Evolutionary conservation across 2,797 vertebrate species (phyloP).

Genomic region (Megaceryle alcyon): DNA sequence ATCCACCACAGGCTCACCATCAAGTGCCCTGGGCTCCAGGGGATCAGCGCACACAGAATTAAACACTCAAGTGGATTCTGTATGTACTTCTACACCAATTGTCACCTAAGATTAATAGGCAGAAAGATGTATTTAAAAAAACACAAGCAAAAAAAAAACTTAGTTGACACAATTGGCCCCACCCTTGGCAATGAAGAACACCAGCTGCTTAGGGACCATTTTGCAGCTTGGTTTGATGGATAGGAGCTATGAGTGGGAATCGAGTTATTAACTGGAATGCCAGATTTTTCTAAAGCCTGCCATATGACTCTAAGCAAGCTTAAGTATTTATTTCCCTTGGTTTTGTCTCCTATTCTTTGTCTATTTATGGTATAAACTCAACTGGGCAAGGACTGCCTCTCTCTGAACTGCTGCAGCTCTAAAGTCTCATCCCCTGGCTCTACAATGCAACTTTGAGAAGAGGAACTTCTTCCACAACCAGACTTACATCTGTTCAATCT

Average conservation of each 20-base stretch:
- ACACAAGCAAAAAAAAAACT: background rate
- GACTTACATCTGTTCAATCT: background rate
- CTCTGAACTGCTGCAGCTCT: background rate
- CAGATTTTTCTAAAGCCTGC: background rate
- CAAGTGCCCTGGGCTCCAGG: accelerated
- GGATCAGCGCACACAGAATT: background rate
- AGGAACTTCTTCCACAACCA: background rate
- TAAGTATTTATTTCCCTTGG: background rate
- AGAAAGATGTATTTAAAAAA: background rate
- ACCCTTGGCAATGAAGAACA: background rate
- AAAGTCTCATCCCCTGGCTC: background rate
- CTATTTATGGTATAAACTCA: background rate
- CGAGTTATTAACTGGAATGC: background rate
- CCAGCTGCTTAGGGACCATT: background rate
- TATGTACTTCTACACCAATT: background rate
- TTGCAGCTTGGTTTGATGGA: background rate
- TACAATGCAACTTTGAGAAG: background rate
- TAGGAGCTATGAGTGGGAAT: accelerated
- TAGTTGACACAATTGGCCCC: background rate
- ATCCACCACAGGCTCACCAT: accelerated
- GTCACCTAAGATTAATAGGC: background rate
- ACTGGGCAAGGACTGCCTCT: background rate
- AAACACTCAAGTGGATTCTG: background rate
- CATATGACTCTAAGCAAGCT: background rate
- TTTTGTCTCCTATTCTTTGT: background rate